These are phyloP conservation scores for Melanogrammus aeglefinus DNA, from an alignment of 2,797 vertebrate species.

Conservation along the genomic window DNA sequence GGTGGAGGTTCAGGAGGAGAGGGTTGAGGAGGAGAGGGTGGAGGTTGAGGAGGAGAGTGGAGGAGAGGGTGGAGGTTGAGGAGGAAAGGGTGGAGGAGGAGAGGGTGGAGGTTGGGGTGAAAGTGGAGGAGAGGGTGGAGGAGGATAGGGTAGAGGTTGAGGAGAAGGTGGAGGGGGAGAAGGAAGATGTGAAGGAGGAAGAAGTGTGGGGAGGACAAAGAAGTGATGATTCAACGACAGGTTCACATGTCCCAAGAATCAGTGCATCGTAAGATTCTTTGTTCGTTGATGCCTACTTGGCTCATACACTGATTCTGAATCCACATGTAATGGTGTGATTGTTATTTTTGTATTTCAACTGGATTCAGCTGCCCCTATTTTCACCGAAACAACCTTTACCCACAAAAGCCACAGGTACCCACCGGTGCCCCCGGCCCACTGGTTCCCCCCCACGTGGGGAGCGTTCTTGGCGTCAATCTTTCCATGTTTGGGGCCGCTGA, in stretches of 20 bases:
- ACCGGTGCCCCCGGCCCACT: conserved; percentile 97
- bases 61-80: too few relatives aligned
- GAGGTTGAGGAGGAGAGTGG: too few relatives aligned
- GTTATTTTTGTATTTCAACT: too few relatives aligned
- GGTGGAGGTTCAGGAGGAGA: background rate
- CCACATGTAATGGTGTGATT: too few relatives aligned
- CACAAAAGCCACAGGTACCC: conserved; percentile 12
- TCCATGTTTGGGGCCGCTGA: conserved; percentile 90
- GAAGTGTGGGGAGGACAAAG: too few relatives aligned
- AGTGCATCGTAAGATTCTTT: too few relatives aligned
- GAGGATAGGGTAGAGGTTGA: background rate
- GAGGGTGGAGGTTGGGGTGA: background rate
- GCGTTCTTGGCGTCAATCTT: conserved; percentile 83
- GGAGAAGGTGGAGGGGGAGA: too few relatives aligned
- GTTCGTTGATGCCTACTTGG: too few relatives aligned
- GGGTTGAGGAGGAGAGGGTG: background rate
- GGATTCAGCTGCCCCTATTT: too few relatives aligned
- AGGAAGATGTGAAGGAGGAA: background rate
- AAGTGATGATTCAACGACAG: background rate
- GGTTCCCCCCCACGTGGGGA: conserved; percentile 93
- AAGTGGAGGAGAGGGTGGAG: background rate
- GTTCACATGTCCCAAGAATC: background rate
- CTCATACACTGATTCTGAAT: too few relatives aligned
- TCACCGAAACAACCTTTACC: too few relatives aligned
- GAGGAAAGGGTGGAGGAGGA: background rate